These are phyloP conservation scores for Drosophila arizonae DNA, from an alignment of 1,140 invertebrate species.

Conservation along the genomic window DNA sequence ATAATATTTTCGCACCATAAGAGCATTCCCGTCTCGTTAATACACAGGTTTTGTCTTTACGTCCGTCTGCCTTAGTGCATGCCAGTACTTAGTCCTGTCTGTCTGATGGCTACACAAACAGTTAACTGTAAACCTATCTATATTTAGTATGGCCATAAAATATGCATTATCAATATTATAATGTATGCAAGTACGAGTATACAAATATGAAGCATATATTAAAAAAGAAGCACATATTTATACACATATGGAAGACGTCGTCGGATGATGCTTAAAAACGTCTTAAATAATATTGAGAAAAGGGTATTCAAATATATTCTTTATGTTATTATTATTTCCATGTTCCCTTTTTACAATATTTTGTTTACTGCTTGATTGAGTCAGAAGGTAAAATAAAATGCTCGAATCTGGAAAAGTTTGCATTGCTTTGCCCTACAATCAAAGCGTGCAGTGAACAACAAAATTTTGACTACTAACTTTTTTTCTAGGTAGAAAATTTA, in stretches of 20 bases:
- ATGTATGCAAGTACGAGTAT: constrained; percentile 7
- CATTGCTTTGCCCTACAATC: constrained; percentile 40
- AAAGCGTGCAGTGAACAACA: constrained; percentile 45
- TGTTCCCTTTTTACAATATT: neutral
- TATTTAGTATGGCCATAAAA: constrained; percentile 1
- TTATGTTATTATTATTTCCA: neutral
- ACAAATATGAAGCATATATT: constrained; percentile 3
- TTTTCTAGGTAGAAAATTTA: constrained; percentile 23
- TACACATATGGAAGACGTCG: no score
- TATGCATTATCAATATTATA: neutral
- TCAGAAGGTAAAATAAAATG: constrained; percentile 49
- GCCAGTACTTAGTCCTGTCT: neutral
- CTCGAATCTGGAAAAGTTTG: constrained; percentile 27
- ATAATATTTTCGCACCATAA: no score
- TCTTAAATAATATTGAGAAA: neutral
- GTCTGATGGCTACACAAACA: neutral
- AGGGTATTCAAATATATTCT: neutral
- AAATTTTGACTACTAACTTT: constrained; percentile 25
- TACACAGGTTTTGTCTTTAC: neutral
- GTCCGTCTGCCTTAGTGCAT: neutral
- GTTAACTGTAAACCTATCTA: neutral
- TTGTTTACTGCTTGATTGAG: neutral
- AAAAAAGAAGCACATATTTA: neutral
- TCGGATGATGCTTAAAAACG: no score
- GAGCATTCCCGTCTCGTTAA: neutral